Percentiles rank a stretch among this genome's conserved stretches.
Evolutionary conservation across 2,797 vertebrate species (phyloP).

Genomic region (Amblyopsis hoosieri): DNA sequence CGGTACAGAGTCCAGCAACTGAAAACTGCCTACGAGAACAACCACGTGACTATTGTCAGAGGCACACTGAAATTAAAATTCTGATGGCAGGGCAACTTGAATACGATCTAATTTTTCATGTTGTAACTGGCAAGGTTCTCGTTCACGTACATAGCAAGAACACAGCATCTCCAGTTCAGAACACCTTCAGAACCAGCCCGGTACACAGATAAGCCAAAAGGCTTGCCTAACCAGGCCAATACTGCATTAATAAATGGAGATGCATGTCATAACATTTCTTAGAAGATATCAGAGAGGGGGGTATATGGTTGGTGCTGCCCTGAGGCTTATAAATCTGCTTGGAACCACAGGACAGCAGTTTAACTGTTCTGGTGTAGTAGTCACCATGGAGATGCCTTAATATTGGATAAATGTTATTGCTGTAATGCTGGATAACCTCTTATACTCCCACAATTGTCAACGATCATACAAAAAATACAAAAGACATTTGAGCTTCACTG

Average conservation of each 20-base stretch:
- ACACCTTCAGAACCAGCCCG: no score
- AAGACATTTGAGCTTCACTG: neutral
- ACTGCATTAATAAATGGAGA: no score
- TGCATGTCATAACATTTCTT: no score
- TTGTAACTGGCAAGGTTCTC: no score
- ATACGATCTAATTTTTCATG: no score
- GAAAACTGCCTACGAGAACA: neutral
- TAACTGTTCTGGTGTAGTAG: conserved; percentile 41
- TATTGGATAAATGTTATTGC: conserved; percentile 27
- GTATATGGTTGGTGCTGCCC: neutral
- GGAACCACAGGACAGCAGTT: conserved; percentile 34
- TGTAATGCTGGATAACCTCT: neutral
- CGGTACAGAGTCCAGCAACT: neutral
- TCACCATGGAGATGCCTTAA: conserved; percentile 23
- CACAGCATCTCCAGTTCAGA: no score
- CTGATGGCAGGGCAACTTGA: neutral
- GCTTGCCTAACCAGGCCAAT: no score
- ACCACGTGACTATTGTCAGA: neutral
- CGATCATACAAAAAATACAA: conserved; percentile 19
- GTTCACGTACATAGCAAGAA: no score
- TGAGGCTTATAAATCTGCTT: conserved; percentile 16
- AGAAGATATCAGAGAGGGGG: no score
- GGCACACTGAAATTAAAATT: neutral
- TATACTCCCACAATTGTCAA: conserved; percentile 43
- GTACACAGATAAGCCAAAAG: no score